Percentiles rank a stretch among this genome's conserved stretches.
phyloP scores from a whole-genome alignment of 2,888 invertebrate species.

The Argyresthia albistria region DNA sequence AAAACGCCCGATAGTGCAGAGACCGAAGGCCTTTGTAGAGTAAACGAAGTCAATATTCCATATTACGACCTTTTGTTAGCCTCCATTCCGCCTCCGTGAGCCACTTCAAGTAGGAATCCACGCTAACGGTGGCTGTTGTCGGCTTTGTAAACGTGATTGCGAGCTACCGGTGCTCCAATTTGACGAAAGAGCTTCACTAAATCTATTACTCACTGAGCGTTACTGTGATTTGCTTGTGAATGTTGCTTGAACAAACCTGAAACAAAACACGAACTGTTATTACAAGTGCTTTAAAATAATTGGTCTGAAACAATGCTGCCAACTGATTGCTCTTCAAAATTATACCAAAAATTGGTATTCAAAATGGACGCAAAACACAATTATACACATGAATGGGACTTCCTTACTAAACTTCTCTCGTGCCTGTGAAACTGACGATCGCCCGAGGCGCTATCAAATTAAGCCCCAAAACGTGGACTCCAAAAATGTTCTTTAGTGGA shows the following conservation, averaged over 20 bases:
- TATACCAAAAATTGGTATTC: too few relatives aligned
- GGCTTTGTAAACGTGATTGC: neutral
- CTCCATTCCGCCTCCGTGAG: constrained; percentile 17
- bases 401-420: too few relatives aligned
- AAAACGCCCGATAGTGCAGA: constrained; percentile 24
- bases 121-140: constrained; percentile 17
- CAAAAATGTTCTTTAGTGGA: constrained; percentile 2
- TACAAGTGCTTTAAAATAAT: too few relatives aligned
- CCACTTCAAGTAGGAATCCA: constrained; percentile 20
- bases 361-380: too few relatives aligned
- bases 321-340: too few relatives aligned
- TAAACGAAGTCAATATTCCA: constrained; percentile 36
- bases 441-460: constrained; percentile 7
- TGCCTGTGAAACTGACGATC: too few relatives aligned
- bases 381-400: too few relatives aligned
- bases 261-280: too few relatives aligned
- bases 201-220: too few relatives aligned
- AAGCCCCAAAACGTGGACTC: constrained; percentile 4
- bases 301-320: too few relatives aligned
- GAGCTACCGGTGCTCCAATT: neutral
- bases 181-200: neutral
- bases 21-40: constrained; percentile 25
- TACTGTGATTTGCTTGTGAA: too few relatives aligned
- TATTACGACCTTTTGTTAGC: constrained; percentile 34
- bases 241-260: too few relatives aligned